These are phyloP conservation scores for Stenodema calcarata DNA, from an alignment of 2,888 invertebrate species.

Conservation along the genomic window DNA sequence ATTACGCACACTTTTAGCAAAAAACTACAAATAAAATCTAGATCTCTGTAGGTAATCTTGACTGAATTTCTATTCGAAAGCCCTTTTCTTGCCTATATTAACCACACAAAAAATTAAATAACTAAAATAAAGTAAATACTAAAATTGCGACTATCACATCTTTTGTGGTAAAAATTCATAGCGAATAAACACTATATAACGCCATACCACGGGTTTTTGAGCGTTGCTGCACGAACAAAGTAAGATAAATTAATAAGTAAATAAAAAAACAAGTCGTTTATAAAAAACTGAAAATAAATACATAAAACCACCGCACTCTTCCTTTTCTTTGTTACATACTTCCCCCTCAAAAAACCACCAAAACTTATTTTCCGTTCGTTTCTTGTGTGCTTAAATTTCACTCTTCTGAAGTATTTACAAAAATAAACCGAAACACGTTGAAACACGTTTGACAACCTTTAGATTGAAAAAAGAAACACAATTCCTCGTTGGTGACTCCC, in stretches of 20 bases:
- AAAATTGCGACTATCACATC: too few relatives aligned
- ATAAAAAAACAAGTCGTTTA: neutral
- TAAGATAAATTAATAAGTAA: neutral
- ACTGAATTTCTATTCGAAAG: neutral
- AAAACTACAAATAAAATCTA: neutral
- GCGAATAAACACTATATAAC: neutral
- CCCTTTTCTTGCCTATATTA: neutral
- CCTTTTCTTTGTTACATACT: neutral
- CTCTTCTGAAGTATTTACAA: too few relatives aligned
- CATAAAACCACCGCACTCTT: neutral
- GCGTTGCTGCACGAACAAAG: neutral
- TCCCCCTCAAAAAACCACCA: too few relatives aligned
- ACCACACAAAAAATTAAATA: too few relatives aligned
- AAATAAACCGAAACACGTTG: too few relatives aligned
- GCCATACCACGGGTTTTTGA: neutral
- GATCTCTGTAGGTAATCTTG: constrained; percentile 16
- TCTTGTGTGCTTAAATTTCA: too few relatives aligned
- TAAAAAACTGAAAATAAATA: neutral
- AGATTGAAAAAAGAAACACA: neutral
- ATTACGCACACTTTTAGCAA: neutral
- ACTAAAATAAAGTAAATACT: too few relatives aligned
- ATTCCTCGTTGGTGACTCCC: neutral
- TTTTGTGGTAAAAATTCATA: neutral
- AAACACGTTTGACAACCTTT: too few relatives aligned
- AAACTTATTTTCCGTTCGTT: too few relatives aligned